Evolutionary conservation across 1,140 invertebrate genomes (phyloP).

Genomic region (Luehdorfia chinensis): DNA sequence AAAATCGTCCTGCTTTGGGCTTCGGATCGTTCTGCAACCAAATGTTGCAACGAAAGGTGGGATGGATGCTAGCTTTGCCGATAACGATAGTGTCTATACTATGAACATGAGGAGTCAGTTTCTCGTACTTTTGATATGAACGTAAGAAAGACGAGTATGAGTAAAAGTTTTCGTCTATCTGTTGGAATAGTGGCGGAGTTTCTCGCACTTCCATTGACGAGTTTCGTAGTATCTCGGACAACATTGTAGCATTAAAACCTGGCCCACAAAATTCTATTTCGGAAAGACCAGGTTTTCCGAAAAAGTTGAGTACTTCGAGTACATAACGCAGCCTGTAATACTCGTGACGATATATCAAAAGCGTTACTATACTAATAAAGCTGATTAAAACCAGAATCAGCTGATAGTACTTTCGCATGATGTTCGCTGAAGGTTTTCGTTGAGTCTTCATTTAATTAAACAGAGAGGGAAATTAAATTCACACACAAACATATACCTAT

Average conservation of each 20-base stretch:
- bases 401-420: constrained; percentile 88
- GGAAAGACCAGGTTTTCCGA: constrained; percentile 79
- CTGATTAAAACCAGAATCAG: constrained; percentile 81
- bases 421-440: constrained; percentile 49
- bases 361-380: constrained; percentile 81
- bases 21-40: constrained; percentile 76
- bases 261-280: constrained; percentile 73
- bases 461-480: too few species aligned
- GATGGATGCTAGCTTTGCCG: constrained; percentile 55
- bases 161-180: constrained; percentile 74
- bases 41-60: constrained; percentile 76
- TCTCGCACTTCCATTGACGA: constrained; percentile 64
- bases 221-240: constrained; percentile 67
- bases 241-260: constrained; percentile 72
- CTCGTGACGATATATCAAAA: constrained; percentile 87
- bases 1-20: constrained; percentile 74
- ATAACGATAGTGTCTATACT: constrained; percentile 75
- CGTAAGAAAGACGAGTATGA: constrained; percentile 77
- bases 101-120: constrained; percentile 45
- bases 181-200: constrained; percentile 68
- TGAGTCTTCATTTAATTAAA: constrained; percentile 60
- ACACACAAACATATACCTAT: too few species aligned
- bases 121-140: constrained; percentile 69
- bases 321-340: constrained; percentile 86
- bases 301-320: constrained; percentile 87